Evolutionary conservation across 2,797 vertebrate species (phyloP).

Genomic region (Craterocephalus amniculus): DNA sequence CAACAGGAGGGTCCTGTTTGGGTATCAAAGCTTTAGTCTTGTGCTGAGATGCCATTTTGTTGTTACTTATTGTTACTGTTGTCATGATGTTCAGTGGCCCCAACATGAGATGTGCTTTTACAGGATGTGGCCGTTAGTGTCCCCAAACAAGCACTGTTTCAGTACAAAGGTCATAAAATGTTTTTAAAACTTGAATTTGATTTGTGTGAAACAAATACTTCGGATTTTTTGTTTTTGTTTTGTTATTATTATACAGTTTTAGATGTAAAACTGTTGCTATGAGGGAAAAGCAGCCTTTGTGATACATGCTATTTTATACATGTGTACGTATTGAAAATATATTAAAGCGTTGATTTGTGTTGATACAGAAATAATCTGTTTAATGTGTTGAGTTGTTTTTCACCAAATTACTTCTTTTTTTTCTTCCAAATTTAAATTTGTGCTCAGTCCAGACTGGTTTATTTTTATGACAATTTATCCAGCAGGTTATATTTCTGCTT

Average conservation of each 20-base stretch:
- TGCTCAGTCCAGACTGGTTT: neutral
- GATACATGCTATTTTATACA: constrained; percentile 80
- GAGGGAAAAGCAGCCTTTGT: constrained; percentile 84
- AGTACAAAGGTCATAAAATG: constrained; percentile 67
- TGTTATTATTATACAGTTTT: constrained; percentile 82
- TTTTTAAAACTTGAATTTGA: constrained; percentile 92
- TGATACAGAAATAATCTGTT: neutral
- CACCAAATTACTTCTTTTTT: neutral
- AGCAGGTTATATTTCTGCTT: constrained; percentile 1
- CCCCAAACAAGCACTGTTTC: constrained; percentile 65
- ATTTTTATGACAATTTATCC: no score
- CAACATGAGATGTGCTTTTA: neutral
- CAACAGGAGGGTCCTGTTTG: constrained; percentile 15
- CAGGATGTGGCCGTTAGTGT: neutral
- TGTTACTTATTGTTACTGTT: neutral
- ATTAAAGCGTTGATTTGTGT: constrained; percentile 85
- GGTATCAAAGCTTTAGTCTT: constrained; percentile 26
- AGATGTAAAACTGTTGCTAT: constrained; percentile 88
- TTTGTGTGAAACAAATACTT: constrained; percentile 69
- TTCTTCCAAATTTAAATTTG: neutral
- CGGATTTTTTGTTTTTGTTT: constrained; percentile 42
- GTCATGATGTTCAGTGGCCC: neutral
- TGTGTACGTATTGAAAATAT: constrained; percentile 89
- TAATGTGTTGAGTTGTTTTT: neutral
- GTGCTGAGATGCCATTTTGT: neutral